These are phyloP conservation scores for Choloepus didactylus DNA, from an alignment of 2,797 vertebrate genomes.

Conservation along the genomic window DNA sequence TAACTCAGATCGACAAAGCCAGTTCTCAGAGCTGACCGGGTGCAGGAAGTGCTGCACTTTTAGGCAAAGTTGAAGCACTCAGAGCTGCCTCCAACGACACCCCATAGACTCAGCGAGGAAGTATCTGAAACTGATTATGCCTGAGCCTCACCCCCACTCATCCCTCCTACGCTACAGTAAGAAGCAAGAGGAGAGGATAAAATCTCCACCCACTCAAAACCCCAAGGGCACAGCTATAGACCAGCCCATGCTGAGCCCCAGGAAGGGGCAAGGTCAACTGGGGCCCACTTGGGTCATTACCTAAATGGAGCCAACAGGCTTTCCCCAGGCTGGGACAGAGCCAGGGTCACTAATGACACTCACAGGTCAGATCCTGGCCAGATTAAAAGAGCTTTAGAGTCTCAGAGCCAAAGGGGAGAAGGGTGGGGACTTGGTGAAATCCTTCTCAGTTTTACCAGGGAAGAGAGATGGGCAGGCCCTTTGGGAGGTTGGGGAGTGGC, in stretches of 20 bases:
- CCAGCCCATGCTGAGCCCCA: fast-evolving
- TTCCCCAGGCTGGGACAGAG: background rate
- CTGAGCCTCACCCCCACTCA: background rate
- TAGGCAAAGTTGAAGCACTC: background rate
- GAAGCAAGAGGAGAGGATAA: background rate
- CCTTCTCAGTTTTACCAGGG: background rate
- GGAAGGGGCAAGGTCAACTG: background rate
- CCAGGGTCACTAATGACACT: background rate
- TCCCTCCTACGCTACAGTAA: background rate
- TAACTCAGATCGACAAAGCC: too few relatives aligned
- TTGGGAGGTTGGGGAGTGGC: background rate
- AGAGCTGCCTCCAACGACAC: background rate
- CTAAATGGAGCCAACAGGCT: background rate
- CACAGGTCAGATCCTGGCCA: background rate
- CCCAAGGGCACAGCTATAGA: background rate
- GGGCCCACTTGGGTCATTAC: background rate
- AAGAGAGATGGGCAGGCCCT: background rate
- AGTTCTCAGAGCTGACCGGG: fast-evolving
- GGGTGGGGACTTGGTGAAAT: fast-evolving
- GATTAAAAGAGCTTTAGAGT: background rate
- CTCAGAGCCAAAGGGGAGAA: fast-evolving
- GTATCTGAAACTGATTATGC: fast-evolving
- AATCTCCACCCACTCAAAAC: background rate
- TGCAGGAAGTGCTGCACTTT: fast-evolving
- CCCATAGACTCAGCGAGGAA: fast-evolving